These are phyloP conservation scores for Eufriesea mexicana DNA, from an alignment of 1,140 invertebrate species.

Conservation along the genomic window DNA sequence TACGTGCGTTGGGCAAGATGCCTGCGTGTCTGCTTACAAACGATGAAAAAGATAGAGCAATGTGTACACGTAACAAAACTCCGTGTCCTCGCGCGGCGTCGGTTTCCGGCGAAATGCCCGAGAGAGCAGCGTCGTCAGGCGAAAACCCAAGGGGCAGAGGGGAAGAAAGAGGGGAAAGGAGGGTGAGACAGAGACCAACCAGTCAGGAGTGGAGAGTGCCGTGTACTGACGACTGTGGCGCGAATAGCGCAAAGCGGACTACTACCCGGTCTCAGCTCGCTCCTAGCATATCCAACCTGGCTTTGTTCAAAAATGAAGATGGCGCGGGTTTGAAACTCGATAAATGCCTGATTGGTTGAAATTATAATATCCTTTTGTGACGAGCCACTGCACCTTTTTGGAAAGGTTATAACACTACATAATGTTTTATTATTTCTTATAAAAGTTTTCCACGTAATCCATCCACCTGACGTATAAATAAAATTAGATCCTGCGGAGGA, in stretches of 20 bases:
- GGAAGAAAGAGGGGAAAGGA: slow-evolving; percentile 35
- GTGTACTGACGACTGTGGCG: slow-evolving; percentile 65
- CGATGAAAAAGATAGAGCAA: slow-evolving; percentile 38
- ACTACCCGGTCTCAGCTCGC: slow-evolving; percentile 62
- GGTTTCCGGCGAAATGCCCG: slow-evolving; percentile 81
- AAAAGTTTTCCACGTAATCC: slow-evolving; percentile 40
- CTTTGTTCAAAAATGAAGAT: slow-evolving; percentile 92
- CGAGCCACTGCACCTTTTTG: slow-evolving; percentile 30
- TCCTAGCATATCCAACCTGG: slow-evolving; percentile 73
- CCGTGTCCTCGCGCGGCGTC: slow-evolving; percentile 79
- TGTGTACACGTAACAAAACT: slow-evolving; percentile 60
- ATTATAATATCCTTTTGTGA: slow-evolving; percentile 16
- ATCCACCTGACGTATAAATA: slow-evolving; percentile 55
- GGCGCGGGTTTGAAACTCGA: slow-evolving; percentile 88
- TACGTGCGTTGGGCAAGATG: slow-evolving; percentile 41
- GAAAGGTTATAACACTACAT: slow-evolving; percentile 30
- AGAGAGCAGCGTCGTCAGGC: slow-evolving; percentile 79
- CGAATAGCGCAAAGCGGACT: slow-evolving; percentile 71
- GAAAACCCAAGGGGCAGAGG: slow-evolving; percentile 65
- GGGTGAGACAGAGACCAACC: slow-evolving; percentile 63
- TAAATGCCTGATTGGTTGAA: slow-evolving; percentile 84
- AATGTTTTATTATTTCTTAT: slow-evolving; percentile 49
- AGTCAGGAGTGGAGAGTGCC: slow-evolving; percentile 69
- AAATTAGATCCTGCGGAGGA: slow-evolving; percentile 70
- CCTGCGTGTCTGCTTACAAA: slow-evolving; percentile 62